Evolutionary conservation across 2,888 invertebrate genomes (phyloP).

Genomic region (Geophilus truncorum): DNA sequence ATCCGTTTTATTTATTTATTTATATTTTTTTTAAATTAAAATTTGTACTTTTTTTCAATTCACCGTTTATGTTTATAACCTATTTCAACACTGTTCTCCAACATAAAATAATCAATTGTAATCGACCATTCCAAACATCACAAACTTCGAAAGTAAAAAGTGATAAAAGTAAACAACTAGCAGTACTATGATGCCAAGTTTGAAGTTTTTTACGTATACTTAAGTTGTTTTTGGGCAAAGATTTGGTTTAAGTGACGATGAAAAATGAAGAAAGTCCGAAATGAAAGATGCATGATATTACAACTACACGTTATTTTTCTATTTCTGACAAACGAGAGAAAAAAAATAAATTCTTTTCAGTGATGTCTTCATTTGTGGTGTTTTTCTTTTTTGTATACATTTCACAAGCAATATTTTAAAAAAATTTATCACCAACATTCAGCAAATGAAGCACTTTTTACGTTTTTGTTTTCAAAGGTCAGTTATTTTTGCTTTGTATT

Average conservation of each 20-base stretch:
- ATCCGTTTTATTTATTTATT: too few relatives aligned
- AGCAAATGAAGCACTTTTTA: constrained; percentile 8
- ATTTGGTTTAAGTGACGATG: neutral
- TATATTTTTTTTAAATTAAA: neutral
- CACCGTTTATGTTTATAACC: neutral
- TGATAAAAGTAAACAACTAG: neutral
- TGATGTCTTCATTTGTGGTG: constrained; percentile 10
- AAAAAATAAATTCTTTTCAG: constrained; percentile 13
- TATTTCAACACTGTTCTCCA: neutral
- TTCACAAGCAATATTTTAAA: constrained; percentile 16
- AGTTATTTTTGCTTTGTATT: neutral
- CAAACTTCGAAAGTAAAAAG: neutral
- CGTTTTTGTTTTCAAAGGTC: neutral
- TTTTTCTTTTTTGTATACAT: constrained; percentile 8
- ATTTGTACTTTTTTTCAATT: neutral
- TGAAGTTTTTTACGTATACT: constrained; percentile 16
- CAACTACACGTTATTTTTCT: constrained; percentile 6
- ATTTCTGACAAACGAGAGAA: neutral
- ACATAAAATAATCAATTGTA: neutral
- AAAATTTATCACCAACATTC: constrained; percentile 18
- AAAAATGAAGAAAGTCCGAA: neutral
- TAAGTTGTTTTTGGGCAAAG: constrained; percentile 5
- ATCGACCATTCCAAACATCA: neutral
- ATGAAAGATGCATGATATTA: constrained; percentile 25
- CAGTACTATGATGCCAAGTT: constrained; percentile 15